phyloP scores from a whole-genome alignment of 2,888 invertebrate species.

The Acanthosepion esculentum region DNA sequence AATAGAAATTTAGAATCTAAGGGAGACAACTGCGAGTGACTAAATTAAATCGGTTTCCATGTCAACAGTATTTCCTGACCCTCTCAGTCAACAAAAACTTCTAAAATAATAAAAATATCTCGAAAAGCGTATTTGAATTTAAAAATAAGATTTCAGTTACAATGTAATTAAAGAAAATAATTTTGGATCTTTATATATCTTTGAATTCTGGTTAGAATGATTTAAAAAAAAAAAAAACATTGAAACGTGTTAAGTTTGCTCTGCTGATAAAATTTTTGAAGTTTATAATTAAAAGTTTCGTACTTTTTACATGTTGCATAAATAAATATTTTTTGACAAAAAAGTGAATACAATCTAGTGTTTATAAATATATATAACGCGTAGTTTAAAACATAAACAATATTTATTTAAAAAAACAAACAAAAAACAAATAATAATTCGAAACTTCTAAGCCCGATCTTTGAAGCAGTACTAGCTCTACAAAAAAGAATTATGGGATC shows the following conservation, averaged over 20 bases:
- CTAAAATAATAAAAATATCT: too few species aligned
- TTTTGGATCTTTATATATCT: too few species aligned
- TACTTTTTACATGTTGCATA: too few species aligned
- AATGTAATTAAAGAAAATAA: too few species aligned
- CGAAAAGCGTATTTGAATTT: too few species aligned
- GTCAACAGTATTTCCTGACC: not conserved
- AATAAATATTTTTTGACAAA: not conserved
- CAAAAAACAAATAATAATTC: not conserved
- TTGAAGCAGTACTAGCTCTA: not conserved
- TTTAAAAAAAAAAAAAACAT: too few species aligned
- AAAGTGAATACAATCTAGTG: not conserved
- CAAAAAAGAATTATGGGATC: constrained; percentile 41
- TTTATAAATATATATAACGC: not conserved
- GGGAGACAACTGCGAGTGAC: not conserved
- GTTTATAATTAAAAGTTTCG: too few species aligned
- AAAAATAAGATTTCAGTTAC: too few species aligned
- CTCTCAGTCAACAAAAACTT: too few species aligned
- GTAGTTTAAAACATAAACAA: not conserved
- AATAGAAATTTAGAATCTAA: not conserved
- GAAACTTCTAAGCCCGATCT: not conserved
- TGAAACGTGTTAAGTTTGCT: too few species aligned
- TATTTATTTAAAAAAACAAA: not conserved
- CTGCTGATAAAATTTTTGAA: too few species aligned
- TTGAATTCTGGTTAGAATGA: too few species aligned
- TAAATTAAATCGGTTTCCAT: not conserved